These are phyloP conservation scores for Pempheris klunzingeri DNA, from an alignment of 2,797 vertebrate genomes.

Conservation along the genomic window DNA sequence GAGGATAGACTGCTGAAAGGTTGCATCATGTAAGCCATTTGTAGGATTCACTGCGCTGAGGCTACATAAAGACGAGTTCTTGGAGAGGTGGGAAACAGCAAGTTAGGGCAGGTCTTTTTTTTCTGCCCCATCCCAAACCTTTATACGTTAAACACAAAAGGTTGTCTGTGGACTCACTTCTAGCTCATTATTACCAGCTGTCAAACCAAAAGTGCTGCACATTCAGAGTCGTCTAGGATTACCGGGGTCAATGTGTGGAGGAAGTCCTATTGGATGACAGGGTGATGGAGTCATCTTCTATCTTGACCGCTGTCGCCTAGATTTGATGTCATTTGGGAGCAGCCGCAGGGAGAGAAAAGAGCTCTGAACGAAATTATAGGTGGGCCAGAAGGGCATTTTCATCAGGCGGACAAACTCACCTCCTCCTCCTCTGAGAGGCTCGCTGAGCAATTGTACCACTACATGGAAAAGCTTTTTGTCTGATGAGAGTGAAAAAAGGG, in stretches of 20 bases:
- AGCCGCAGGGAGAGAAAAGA: conserved; percentile 11
- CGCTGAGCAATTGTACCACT: conserved; percentile 41
- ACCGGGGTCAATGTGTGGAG: conserved; percentile 30
- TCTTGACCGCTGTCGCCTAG: conserved; percentile 27
- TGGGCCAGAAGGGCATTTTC: conserved; percentile 64
- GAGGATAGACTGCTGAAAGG: not conserved
- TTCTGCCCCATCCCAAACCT: not conserved
- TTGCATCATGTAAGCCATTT: not conserved
- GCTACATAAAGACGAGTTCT: not conserved
- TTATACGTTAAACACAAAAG: conserved; percentile 20
- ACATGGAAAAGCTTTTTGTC: conserved; percentile 79
- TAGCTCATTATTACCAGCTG: conserved; percentile 18
- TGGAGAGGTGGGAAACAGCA: not conserved
- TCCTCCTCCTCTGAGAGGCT: conserved; percentile 42
- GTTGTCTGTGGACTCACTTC: not conserved
- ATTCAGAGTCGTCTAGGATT: conserved; percentile 30
- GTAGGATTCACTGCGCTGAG: not conserved
- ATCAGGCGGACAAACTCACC: conserved; percentile 54
- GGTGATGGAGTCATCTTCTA: conserved; percentile 43
- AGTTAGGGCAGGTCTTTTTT: not conserved
- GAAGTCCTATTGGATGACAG: conserved; percentile 39
- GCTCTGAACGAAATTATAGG: conserved; percentile 53
- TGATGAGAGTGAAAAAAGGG: conserved; percentile 65
- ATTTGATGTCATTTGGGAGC: conserved; percentile 31
- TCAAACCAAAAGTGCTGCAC: conserved; percentile 30